These are phyloP conservation scores for Sphenodon punctatus DNA, from an alignment of 2,797 vertebrate species.

Conservation along the genomic window DNA sequence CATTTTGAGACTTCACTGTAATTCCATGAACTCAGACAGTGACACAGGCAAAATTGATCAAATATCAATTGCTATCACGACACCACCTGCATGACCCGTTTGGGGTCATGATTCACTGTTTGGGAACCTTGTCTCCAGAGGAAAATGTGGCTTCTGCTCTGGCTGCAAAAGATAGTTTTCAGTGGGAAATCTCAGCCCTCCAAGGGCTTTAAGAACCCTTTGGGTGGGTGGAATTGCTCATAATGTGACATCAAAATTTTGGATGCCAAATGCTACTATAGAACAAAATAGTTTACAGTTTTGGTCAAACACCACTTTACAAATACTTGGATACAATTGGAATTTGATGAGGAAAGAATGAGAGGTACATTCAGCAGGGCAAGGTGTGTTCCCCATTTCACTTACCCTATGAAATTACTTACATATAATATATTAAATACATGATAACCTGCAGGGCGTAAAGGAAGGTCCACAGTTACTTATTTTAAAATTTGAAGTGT, in stretches of 20 bases:
- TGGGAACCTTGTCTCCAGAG: too few relatives aligned
- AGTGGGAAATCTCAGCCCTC: neutral
- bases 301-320: neutral
- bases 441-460: conserved; percentile 2
- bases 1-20: too few relatives aligned
- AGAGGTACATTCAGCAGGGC: neutral
- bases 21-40: too few relatives aligned
- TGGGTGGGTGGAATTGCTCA: neutral
- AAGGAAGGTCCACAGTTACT: conserved; percentile 1
- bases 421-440: too few relatives aligned
- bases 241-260: too few relatives aligned
- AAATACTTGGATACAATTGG: neutral
- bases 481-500: conserved; percentile 1
- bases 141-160: too few relatives aligned
- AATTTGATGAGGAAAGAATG: neutral
- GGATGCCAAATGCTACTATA: neutral
- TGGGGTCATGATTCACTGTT: too few relatives aligned
- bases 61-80: too few relatives aligned
- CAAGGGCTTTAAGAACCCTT: neutral
- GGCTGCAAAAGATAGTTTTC: neutral
- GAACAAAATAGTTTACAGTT: neutral
- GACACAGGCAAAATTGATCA: too few relatives aligned
- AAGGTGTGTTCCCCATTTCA: too few relatives aligned
- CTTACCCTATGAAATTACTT: too few relatives aligned
- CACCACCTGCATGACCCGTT: too few relatives aligned